Base-by-base conservation (phyloP, 2,888 invertebrate genomes). In the Dysmachus trigonus region DNA sequence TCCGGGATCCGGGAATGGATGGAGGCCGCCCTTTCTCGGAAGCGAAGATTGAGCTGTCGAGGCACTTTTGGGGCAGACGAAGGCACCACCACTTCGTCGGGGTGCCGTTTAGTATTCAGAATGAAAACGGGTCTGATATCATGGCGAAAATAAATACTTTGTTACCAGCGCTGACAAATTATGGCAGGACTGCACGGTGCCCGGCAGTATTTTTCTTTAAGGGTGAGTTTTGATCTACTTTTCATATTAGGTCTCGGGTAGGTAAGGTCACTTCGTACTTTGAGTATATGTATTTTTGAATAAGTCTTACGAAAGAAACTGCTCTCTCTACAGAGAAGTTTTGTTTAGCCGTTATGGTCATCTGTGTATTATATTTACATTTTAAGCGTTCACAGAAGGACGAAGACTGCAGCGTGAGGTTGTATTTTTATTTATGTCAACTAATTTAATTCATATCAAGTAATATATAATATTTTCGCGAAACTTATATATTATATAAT, bases 111-210 rank as follows among this genome's bases (percentile, higher is more conserved):
- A 85, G 85, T 85, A 79, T 85, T 85, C 85, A 85, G 33, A 85
- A 85, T 85, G 85, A 85, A 85, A 85, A 85, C 85, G 85, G 79
- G 85, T 18, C 79, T 85, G 77, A 85, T 85, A 82, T 82, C 81
- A 82, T 82, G 76, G 79, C 79, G 51, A 79, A 71, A 71, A 85
- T 85, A 85, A 85, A 85, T 85, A 85, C 77, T 76, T 85, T 51
- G 53, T 74, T 41, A n/a, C 47, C 62, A 76, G 15, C 73, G 30
- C 72, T 47, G 74, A 74, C 74, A 38, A 76, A 76, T 38, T 76
- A 38, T 38, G 38, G 76, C 22, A 38, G 76, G 35, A 76, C 22
- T 73, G 73, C 33, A 4, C 31, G 13, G 30, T 30, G 31, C 33
- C 33, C 33, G 33, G n/a, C 73, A 18, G 73, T 1, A 33, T 13